Conservation (phyloP, 2,888 invertebrate species). For the Cerceris rybyensis region DNA sequence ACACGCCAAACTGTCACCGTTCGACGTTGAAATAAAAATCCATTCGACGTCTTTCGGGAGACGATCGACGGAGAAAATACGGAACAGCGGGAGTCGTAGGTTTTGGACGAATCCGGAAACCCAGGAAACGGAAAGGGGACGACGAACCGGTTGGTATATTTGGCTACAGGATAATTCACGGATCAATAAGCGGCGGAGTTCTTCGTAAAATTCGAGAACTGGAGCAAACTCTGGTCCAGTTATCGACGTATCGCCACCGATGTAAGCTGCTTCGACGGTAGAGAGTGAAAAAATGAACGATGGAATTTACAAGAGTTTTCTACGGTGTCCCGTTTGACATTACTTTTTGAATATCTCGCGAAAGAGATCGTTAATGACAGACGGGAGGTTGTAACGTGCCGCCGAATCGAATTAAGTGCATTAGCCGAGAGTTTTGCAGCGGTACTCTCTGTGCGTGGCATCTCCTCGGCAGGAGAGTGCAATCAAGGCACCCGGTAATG, state of each 20-base stretch:
- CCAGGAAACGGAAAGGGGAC: no score
- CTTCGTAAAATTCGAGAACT: no score
- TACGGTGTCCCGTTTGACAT: neutral
- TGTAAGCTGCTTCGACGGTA: neutral
- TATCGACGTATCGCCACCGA: neutral
- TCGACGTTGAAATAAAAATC: slow-evolving; percentile 7
- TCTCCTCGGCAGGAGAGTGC: slow-evolving; percentile 46
- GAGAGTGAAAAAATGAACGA: neutral
- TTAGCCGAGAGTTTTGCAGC: slow-evolving; percentile 69
- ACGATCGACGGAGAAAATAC: no score
- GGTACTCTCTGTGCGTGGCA: slow-evolving; percentile 25
- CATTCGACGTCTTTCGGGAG: neutral
- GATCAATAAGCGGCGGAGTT: no score
- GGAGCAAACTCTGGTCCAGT: no score
- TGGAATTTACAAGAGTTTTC: neutral
- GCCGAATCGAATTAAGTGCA: slow-evolving; percentile 72
- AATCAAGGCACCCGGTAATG: slow-evolving; percentile 63
- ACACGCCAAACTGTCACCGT: neutral
- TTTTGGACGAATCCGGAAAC: no score
- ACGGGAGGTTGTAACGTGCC: slow-evolving; percentile 45
- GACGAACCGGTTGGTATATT: no score
- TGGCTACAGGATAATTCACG: no score
- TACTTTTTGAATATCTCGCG: slow-evolving; percentile 31
- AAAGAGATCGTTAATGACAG: slow-evolving; percentile 67
- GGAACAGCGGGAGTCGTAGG: no score